Conservation (phyloP, 2,113 vertebrate genomes). For the Saiga tatarica region DNA sequence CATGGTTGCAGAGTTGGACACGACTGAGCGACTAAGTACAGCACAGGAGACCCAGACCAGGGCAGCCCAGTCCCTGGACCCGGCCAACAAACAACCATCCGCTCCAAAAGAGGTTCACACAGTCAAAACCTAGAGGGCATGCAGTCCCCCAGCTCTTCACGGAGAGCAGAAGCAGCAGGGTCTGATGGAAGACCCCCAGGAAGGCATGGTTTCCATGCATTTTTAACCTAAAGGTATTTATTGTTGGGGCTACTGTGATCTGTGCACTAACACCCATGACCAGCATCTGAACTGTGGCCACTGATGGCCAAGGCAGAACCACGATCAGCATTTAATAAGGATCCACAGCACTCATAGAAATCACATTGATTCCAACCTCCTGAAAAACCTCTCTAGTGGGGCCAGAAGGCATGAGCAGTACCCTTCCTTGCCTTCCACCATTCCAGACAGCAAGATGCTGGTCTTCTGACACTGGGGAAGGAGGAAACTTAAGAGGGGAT, state of each 20-base stretch:
- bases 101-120: background rate
- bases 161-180: background rate
- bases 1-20: background rate
- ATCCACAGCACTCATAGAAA: background rate
- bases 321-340: background rate
- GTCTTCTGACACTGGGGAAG: slow-evolving; percentile 16
- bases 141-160: background rate
- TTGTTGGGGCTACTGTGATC: background rate
- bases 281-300: background rate
- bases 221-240: slow-evolving; percentile 10
- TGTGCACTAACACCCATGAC: background rate
- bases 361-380: background rate
- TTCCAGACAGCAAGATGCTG: background rate
- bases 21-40: background rate
- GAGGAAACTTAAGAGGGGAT: slow-evolving; percentile 5
- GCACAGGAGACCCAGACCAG: background rate
- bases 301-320: accelerated
- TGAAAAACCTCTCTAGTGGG: background rate
- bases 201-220: background rate
- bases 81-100: background rate
- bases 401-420: background rate
- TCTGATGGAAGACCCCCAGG: background rate
- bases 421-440: background rate
- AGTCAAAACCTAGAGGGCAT: background rate
- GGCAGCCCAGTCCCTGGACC: background rate